Percentiles rank a stretch among this genome's conserved stretches.
These are phyloP conservation scores for Porites rus DNA, from an alignment of 92 coral and sea anemone species.

Conservation along the genomic window DNA sequence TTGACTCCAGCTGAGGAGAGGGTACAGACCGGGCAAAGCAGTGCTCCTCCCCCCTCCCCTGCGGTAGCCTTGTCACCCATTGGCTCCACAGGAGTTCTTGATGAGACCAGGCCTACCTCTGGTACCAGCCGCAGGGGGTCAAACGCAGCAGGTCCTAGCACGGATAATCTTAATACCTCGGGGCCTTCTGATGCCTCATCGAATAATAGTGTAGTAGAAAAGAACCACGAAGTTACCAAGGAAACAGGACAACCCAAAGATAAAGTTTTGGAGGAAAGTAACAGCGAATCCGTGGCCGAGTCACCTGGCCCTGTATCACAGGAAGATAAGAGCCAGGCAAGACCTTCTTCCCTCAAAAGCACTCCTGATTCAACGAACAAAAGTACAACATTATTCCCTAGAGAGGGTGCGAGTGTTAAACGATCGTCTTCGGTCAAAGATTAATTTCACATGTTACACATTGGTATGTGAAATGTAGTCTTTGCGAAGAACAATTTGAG, in stretches of 20 bases:
- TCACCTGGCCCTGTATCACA: neutral
- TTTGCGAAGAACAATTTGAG: neutral
- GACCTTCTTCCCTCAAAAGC: slow-evolving; percentile 12
- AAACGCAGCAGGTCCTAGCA: neutral
- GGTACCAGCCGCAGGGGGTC: slow-evolving; percentile 8
- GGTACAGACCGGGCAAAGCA: slow-evolving; percentile 69
- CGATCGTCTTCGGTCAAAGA: slow-evolving; percentile 11
- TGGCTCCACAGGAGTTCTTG: slow-evolving; percentile 48
- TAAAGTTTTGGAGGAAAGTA: neutral
- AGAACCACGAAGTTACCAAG: neutral
- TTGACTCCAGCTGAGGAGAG: slow-evolving; percentile 44
- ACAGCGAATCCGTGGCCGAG: neutral
- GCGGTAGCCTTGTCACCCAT: slow-evolving; percentile 65
- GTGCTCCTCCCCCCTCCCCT: slow-evolving; percentile 89
- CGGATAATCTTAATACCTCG: neutral
- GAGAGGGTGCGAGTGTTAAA: slow-evolving; percentile 20
- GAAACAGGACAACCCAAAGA: neutral
- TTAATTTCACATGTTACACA: neutral
- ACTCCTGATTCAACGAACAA: neutral
- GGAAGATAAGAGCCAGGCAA: neutral
- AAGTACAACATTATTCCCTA: slow-evolving; percentile 27
- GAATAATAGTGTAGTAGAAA: neutral
- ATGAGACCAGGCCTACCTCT: slow-evolving; percentile 39
- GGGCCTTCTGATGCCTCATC: neutral
- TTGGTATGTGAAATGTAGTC: neutral